Percentiles rank a stretch among this genome's conserved stretches.
phyloP scores from a whole-genome alignment of 2,113 vertebrate genomes.

The Helogale parvula region DNA sequence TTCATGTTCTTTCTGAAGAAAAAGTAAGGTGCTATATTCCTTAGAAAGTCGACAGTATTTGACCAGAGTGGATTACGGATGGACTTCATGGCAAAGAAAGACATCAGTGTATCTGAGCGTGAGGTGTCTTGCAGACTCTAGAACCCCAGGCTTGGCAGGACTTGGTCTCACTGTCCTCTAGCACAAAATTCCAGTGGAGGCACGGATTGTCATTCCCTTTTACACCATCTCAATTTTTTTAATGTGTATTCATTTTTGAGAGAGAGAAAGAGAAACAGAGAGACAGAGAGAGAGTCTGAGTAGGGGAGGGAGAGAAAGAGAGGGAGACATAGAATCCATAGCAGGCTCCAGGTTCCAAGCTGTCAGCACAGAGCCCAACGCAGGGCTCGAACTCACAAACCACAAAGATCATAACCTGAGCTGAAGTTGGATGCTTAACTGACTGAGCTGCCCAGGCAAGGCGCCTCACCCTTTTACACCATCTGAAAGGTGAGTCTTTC shows the following conservation, averaged over 20 bases:
- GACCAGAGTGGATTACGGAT: neutral
- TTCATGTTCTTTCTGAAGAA: neutral
- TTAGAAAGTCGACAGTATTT: neutral
- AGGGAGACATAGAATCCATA: too few relatives aligned
- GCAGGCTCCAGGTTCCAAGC: too few relatives aligned
- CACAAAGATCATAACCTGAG: fast-evolving
- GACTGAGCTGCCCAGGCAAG: too few relatives aligned
- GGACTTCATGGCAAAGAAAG: neutral
- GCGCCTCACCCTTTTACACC: fast-evolving
- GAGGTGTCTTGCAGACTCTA: neutral
- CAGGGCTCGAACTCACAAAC: too few relatives aligned
- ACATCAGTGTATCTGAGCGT: fast-evolving
- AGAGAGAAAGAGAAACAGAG: too few relatives aligned
- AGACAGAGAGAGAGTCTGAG: too few relatives aligned
- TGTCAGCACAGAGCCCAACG: too few relatives aligned
- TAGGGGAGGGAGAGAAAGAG: too few relatives aligned
- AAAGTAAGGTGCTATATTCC: neutral
- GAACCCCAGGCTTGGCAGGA: neutral
- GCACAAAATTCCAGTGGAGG: neutral
- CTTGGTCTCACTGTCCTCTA: too few relatives aligned
- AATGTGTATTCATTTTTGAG: too few relatives aligned
- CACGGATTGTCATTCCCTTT: fast-evolving
- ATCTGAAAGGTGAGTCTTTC: neutral
- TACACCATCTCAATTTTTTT: fast-evolving
- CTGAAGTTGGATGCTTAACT: too few relatives aligned